phyloP scores from a whole-genome alignment of 2,113 vertebrate species.

The Eidolon helvum region DNA sequence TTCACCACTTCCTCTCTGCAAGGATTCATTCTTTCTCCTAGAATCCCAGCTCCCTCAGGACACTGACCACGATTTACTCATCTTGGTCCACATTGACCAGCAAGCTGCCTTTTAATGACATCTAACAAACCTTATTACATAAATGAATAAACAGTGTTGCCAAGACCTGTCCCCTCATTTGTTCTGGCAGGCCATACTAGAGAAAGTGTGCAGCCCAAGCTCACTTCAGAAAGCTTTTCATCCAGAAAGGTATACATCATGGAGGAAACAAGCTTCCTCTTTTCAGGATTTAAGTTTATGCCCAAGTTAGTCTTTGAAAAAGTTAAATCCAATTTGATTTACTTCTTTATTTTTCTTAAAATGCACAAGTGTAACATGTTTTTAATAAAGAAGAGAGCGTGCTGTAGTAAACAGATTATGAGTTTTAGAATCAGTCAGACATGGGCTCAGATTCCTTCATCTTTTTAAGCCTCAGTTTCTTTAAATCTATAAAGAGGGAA shows the following conservation, averaged over 20 bases:
- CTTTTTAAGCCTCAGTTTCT: not conserved
- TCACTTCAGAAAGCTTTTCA: not conserved
- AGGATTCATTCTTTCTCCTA: not conserved
- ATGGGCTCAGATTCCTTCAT: not conserved
- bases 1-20: not conserved
- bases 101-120: not conserved
- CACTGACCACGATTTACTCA: not conserved
- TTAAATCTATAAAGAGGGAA: not conserved
- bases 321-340: not conserved
- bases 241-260: not conserved
- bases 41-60: not conserved
- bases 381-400: not conserved
- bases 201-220: not conserved
- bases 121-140: not conserved
- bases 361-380: not conserved
- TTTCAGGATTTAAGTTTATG: not conserved
- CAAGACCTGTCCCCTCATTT: not conserved
- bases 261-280: not conserved
- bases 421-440: not conserved
- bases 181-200: not conserved
- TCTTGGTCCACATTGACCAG: not conserved
- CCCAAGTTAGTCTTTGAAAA: constrained; percentile 14
- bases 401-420: not conserved
- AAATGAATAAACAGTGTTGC: not conserved
- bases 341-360: constrained; percentile 6